Conservation (phyloP, 2,888 invertebrate species). For the Trachelus iudaicus region DNA sequence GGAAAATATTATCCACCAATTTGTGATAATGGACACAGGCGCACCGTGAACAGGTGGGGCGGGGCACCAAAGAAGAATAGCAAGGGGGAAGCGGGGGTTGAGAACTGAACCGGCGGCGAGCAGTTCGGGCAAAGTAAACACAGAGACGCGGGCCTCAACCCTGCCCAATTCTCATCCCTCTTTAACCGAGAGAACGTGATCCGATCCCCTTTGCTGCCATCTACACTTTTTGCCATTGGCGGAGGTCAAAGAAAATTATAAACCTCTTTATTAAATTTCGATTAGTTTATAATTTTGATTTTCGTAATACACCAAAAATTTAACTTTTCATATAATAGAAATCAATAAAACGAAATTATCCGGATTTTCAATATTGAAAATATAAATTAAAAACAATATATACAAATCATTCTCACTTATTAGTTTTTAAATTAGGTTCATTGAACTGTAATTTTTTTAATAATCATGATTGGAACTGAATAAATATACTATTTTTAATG, state of each 20-base stretch:
- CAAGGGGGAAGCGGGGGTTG: neutral
- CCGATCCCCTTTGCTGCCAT: slow-evolving; percentile 2
- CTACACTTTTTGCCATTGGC: slow-evolving; percentile 10
- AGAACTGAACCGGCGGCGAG: neutral
- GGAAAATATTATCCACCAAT: slow-evolving; percentile 46
- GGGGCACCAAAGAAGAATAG: neutral
- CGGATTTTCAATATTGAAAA: neutral
- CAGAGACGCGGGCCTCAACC: slow-evolving; percentile 11
- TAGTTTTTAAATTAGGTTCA: neutral
- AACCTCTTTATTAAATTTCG: neutral
- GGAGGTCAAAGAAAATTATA: neutral
- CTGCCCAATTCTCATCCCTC: slow-evolving; percentile 3
- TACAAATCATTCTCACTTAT: neutral
- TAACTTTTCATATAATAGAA: neutral
- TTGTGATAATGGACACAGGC: slow-evolving; percentile 42
- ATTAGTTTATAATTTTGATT: neutral
- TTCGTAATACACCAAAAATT: neutral
- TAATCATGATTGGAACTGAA: neutral
- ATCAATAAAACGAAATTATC: neutral
- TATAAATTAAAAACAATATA: neutral
- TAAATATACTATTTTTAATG: neutral
- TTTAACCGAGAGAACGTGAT: neutral
- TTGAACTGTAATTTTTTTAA: neutral
- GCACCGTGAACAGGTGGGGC: neutral
- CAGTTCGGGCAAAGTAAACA: slow-evolving; percentile 21